Percentiles rank a stretch among this genome's conserved stretches.
Evolutionary conservation across 2,888 invertebrate genomes (phyloP).

Genomic region (Scaptodrosophila latifasciaeformis): DNA sequence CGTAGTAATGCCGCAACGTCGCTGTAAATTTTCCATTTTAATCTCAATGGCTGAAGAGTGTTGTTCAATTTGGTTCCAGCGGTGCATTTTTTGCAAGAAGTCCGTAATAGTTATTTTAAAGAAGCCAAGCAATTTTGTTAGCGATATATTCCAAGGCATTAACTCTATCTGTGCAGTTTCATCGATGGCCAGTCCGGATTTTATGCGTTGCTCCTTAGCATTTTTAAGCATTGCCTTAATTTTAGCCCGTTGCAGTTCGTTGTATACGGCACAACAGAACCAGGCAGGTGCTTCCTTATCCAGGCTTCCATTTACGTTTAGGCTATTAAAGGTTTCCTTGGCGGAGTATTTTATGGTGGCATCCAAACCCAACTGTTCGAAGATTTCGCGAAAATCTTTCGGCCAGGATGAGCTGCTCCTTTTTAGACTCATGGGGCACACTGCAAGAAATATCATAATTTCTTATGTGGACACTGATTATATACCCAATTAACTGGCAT

Average conservation of each 20-base stretch:
- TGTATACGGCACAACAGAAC: constrained; percentile 50
- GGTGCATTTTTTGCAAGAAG: constrained; percentile 39
- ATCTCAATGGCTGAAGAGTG: constrained; percentile 23
- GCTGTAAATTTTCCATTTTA: constrained; percentile 33
- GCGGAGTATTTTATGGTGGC: constrained; percentile 4
- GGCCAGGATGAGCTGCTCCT: no score
- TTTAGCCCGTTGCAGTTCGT: constrained; percentile 42
- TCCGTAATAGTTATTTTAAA: constrained; percentile 39
- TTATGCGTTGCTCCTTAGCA: neutral
- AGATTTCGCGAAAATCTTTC: no score
- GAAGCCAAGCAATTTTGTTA: constrained; percentile 36
- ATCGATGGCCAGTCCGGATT: neutral
- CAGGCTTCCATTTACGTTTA: constrained; percentile 36
- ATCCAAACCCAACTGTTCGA: constrained; percentile 28
- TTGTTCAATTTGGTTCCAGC: constrained; percentile 45
- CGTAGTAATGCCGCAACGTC: constrained; percentile 32
- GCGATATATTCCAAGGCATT: constrained; percentile 40
- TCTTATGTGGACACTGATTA: no score
- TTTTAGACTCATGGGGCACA: no score
- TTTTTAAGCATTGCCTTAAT: constrained; percentile 24
- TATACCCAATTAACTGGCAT: no score
- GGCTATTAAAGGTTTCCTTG: no score
- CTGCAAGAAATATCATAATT: no score
- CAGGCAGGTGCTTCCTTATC: constrained; percentile 32
- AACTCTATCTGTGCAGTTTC: neutral